A percentile compares a stretch with the other conserved stretches of the same genome.
Evolutionary conservation across 2,888 invertebrate species (phyloP).

Genomic region (Pediacus dermestoides): DNA sequence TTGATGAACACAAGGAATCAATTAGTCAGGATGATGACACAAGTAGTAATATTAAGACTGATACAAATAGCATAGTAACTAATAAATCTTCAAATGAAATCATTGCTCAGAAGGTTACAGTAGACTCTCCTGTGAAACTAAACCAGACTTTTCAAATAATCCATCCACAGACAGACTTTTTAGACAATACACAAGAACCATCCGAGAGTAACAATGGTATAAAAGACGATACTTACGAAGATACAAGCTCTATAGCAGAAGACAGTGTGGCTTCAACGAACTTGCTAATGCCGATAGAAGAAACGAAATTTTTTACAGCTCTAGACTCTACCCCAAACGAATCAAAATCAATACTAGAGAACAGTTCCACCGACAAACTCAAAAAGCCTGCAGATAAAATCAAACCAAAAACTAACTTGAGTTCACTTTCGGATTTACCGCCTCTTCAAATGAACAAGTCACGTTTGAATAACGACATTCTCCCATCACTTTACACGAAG

Average conservation of each 20-base stretch:
- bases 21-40: slow-evolving; percentile 4
- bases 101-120: too few relatives aligned
- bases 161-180: too few relatives aligned
- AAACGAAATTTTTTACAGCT: neutral
- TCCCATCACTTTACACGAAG: slow-evolving; percentile 45
- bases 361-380: slow-evolving; percentile 4
- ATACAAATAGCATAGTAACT: slow-evolving; percentile 1
- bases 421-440: slow-evolving; percentile 42
- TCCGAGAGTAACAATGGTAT: slow-evolving; percentile 1
- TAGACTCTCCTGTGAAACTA: too few relatives aligned
- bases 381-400: slow-evolving; percentile 29
- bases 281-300: neutral
- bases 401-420: slow-evolving; percentile 39
- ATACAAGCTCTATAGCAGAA: slow-evolving; percentile 40
- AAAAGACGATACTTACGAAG: slow-evolving; percentile 38
- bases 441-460: slow-evolving; percentile 41
- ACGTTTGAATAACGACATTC: slow-evolving; percentile 37
- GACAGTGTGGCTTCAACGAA: slow-evolving; percentile 19
- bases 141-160: too few relatives aligned
- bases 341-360: slow-evolving; percentile 5
- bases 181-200: too few relatives aligned
- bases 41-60: slow-evolving; percentile 8
- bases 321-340: neutral
- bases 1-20: slow-evolving; percentile 3
- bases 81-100: too few relatives aligned